These are phyloP conservation scores for Xestoiulus laeticollis DNA, from an alignment of 2,888 invertebrate species.

Conservation along the genomic window DNA sequence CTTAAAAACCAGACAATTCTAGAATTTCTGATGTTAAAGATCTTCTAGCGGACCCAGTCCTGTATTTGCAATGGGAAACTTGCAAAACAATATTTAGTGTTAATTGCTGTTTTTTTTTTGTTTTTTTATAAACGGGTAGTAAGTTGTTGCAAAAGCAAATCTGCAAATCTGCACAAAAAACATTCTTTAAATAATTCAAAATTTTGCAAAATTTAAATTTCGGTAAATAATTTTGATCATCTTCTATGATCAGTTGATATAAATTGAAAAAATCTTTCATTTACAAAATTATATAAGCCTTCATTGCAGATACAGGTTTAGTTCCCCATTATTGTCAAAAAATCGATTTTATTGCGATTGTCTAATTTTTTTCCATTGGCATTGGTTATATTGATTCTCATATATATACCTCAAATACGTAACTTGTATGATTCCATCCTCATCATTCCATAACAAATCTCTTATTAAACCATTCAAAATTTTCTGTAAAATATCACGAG, in stretches of 20 bases:
- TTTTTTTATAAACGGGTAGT: neutral
- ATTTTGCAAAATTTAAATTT: too few relatives aligned
- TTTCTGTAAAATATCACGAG: neutral
- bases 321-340: neutral
- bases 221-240: too few relatives aligned
- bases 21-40: too few relatives aligned
- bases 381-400: slow-evolving; percentile 24
- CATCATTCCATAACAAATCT: slow-evolving; percentile 27
- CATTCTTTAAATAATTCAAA: neutral
- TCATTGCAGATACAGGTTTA: too few relatives aligned
- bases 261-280: neutral
- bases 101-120: neutral
- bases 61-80: neutral
- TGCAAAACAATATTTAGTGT: neutral
- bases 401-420: slow-evolving; percentile 13
- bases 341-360: too few relatives aligned
- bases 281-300: too few relatives aligned
- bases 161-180: neutral
- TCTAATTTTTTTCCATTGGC: neutral
- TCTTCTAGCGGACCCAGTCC: neutral
- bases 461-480: slow-evolving; percentile 9
- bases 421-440: slow-evolving; percentile 23
- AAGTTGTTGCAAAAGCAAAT: neutral
- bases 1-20: too few relatives aligned
- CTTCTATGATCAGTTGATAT: too few relatives aligned